A percentile compares a stretch with the other conserved stretches of the same genome.
Conservation (phyloP, 2,888 invertebrate species). For the Nasonia oneida region DNA sequence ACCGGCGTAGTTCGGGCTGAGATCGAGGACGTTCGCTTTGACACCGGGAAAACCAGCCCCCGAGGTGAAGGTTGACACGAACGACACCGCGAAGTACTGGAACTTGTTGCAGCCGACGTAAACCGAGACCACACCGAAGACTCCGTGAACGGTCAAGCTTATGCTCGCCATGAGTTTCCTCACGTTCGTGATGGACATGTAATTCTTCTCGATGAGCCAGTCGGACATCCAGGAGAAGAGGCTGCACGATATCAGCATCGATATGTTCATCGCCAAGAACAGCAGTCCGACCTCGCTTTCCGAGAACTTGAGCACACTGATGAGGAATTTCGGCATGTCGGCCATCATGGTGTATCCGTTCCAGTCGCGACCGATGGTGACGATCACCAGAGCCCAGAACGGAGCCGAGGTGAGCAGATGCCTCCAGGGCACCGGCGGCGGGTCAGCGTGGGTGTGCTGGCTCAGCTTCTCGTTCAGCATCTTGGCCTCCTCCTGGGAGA, state of each 20-base stretch:
- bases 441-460: slow-evolving; percentile 57
- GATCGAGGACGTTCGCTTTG: slow-evolving; percentile 76
- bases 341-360: slow-evolving; percentile 60
- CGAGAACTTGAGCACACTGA: slow-evolving; percentile 71
- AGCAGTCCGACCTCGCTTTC: slow-evolving; percentile 73
- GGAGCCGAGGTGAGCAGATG: slow-evolving; percentile 80
- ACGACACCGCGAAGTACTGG: slow-evolving; percentile 77
- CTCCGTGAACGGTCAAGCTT: slow-evolving; percentile 79
- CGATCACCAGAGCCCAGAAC: slow-evolving; percentile 85
- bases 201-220: slow-evolving; percentile 74
- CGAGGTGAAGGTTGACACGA: slow-evolving; percentile 72
- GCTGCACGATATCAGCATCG: slow-evolving; percentile 75
- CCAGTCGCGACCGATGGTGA: slow-evolving; percentile 70
- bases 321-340: slow-evolving; percentile 71
- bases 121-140: slow-evolving; percentile 79
- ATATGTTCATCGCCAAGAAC: slow-evolving; percentile 73
- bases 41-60: slow-evolving; percentile 76
- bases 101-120: slow-evolving; percentile 79
- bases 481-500: slow-evolving; percentile 74
- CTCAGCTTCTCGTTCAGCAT: slow-evolving; percentile 72
- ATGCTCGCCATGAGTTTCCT: slow-evolving; percentile 79
- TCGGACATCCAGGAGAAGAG: slow-evolving; percentile 77
- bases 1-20: slow-evolving; percentile 76
- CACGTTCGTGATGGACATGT: slow-evolving; percentile 76
- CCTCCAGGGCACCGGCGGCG: slow-evolving; percentile 63